Evolutionary conservation across 2,888 invertebrate genomes (phyloP), one percentile per base, ranked within the genome.

Genomic region (Omphaloscelis lunosa): DNA sequence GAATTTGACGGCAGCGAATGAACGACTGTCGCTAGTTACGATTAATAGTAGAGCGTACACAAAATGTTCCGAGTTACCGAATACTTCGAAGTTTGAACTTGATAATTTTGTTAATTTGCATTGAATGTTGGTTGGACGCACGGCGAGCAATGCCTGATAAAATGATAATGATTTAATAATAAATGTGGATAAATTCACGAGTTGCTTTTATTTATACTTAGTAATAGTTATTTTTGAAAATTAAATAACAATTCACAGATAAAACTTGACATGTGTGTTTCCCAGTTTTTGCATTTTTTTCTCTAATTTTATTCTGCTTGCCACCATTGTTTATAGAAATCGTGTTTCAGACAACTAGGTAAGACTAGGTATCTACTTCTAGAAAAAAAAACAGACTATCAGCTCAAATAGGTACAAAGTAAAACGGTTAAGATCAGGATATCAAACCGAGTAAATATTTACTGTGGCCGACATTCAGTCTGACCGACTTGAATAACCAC

Each of bases 1-100:
- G 91, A 80, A 84, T 88, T 84, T 84, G 74, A 51, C 88, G 84
- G 85, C 84, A 85, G 88, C 84, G 72, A 75, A 77, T 68, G 62
- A 77, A 70, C 82, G 84, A 95, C 81, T 80, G 80, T 70, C 75
- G 48, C 20, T 51, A 23, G 51, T 23, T 23, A 23, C 51, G 23
- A 51, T 23, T 51, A 23, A 51, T 51, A 51, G 53, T 63, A 23
- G 34, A 74, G 23, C 75, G 59, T 59, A 56, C 17, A 20, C 17
- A 20, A 68, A 73, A 65, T 56, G 77, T 70, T 70, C 66, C 29
- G 59, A 75, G 27, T 17, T 53, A 73, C 45, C 39, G 34, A 34
- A 53, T 27, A 27, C 80, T 86, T 67, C 9, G 51, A 51, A 67
- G 9, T 34, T 87, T 91, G 83, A 82, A 85, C 86, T 84, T 85